Conservation (phyloP, 2,888 invertebrate genomes). For the Stenodera caucasica region DNA sequence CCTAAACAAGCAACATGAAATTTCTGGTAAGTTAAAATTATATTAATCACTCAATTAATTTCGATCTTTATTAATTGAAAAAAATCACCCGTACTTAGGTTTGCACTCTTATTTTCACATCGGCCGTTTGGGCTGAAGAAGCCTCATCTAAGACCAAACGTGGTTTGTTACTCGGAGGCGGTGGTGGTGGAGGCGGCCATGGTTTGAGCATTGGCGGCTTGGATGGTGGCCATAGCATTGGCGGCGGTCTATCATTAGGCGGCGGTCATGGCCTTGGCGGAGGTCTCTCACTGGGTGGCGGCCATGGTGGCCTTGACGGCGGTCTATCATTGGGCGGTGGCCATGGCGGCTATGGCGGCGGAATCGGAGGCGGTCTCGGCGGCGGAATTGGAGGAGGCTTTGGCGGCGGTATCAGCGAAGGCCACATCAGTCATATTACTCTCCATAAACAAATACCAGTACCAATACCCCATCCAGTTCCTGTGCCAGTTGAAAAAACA, state of each 20-base stretch:
- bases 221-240: conserved; percentile 23
- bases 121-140: conserved; percentile 36
- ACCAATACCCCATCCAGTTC: conserved; percentile 66
- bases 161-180: conserved; percentile 39
- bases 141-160: conserved; percentile 39
- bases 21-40: conserved; percentile 39
- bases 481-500: conserved; percentile 63
- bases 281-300: conserved; percentile 17
- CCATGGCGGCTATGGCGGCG: conserved; percentile 29
- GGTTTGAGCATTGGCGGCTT: not conserved
- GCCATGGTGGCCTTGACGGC: conserved; percentile 18
- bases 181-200: conserved; percentile 28
- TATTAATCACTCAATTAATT: not conserved
- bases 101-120: conserved; percentile 39
- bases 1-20: conserved; percentile 41
- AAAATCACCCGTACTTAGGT: conserved; percentile 27
- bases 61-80: not conserved
- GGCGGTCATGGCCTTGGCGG: conserved; percentile 18
- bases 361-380: conserved; percentile 32
- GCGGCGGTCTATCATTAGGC: conserved; percentile 17
- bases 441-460: conserved; percentile 65
- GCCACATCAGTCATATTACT: conserved; percentile 60
- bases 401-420: conserved; percentile 42
- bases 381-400: conserved; percentile 25
- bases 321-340: no score